A percentile compares a stretch with the other conserved stretches of the same genome.
phyloP scores from a whole-genome alignment of 1,140 invertebrate species.

The Aporrectodea caliginosa region DNA sequence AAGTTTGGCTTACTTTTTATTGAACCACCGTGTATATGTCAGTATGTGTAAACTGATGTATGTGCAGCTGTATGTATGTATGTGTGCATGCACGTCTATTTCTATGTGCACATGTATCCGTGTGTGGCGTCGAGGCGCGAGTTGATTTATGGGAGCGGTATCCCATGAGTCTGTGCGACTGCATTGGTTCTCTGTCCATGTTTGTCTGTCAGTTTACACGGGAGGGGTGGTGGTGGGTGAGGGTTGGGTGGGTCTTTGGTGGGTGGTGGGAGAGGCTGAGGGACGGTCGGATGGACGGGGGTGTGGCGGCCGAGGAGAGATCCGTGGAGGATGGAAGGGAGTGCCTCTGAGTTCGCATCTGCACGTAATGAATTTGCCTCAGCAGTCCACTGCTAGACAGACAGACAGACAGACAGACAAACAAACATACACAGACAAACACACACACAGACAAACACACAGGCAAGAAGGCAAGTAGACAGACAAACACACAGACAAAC shows the following conservation, averaged over 20 bases:
- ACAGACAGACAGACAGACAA: background rate
- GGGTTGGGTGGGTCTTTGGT: background rate
- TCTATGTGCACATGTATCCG: too few relatives aligned
- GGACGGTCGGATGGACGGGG: too few relatives aligned
- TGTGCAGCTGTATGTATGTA: too few relatives aligned
- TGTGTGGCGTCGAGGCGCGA: too few relatives aligned
- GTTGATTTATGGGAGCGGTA: background rate
- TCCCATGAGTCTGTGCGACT: background rate
- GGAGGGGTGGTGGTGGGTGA: background rate
- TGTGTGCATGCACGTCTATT: too few relatives aligned
- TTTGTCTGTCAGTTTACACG: too few relatives aligned
- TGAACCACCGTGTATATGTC: too few relatives aligned
- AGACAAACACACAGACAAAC: background rate
- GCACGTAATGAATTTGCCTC: background rate
- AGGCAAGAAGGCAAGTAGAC: too few relatives aligned
- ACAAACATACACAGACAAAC: too few relatives aligned
- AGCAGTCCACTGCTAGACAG: background rate
- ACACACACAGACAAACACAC: background rate
- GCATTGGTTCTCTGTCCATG: too few relatives aligned
- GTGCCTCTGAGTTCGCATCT: background rate
- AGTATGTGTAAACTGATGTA: too few relatives aligned
- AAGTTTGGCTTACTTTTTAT: too few relatives aligned
- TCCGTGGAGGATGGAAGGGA: background rate
- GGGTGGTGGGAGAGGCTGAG: background rate
- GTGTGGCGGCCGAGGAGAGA: background rate